Conservation (phyloP, 2,113 vertebrate species). For the Oncorhynchus nerka region DNA sequence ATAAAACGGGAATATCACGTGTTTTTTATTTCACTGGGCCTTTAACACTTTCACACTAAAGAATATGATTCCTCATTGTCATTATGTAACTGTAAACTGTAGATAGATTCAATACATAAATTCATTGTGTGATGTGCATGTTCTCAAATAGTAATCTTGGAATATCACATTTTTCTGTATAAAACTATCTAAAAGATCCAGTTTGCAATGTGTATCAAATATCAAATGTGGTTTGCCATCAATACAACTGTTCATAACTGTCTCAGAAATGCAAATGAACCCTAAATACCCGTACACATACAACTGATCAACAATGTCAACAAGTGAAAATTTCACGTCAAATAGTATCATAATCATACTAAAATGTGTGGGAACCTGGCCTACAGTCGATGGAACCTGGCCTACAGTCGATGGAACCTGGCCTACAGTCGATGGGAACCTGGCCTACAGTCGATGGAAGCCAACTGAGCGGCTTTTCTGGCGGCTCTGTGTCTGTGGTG, state of each 20-base stretch:
- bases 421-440: too few relatives aligned
- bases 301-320: background rate
- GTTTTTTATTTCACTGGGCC: too few relatives aligned
- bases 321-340: background rate
- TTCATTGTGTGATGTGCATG: constrained; percentile 39
- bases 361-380: background rate
- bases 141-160: background rate
- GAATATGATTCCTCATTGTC: background rate
- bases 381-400: constrained; percentile 47
- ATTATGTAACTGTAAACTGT: background rate
- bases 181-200: constrained; percentile 65
- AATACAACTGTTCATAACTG: constrained; percentile 20
- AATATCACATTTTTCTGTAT: constrained; percentile 51
- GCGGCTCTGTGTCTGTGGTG: constrained; percentile 65
- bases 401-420: too few relatives aligned
- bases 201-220: constrained; percentile 55
- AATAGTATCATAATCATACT: background rate
- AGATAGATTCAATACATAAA: constrained; percentile 47
- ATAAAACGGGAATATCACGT: too few relatives aligned
- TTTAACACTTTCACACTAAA: background rate
- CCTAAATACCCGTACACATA: background rate
- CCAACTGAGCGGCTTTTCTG: constrained; percentile 62
- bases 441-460: constrained; percentile 51
- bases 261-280: constrained; percentile 20
- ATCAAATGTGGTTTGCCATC: constrained; percentile 39